Conservation (phyloP, 1,140 invertebrate genomes). For the Thaumatotibia leucotreta region DNA sequence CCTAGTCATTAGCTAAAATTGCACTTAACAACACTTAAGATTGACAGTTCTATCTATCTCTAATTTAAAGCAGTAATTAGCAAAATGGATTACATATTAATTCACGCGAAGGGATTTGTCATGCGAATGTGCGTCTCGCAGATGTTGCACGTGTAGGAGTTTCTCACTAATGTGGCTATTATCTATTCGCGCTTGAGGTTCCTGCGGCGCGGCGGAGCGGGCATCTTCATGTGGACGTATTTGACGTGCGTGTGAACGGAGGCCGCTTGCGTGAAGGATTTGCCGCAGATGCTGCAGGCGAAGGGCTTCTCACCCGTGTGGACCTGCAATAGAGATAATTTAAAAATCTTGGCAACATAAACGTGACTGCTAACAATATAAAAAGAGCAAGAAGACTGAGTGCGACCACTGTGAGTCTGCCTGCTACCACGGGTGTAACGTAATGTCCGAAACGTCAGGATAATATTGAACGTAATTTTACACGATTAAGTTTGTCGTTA, state of each 20-base stretch:
- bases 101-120: not conserved
- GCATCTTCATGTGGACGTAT: slow-evolving; percentile 8
- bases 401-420: too few relatives aligned
- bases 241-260: not conserved
- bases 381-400: too few relatives aligned
- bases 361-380: too few relatives aligned
- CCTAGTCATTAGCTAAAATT: too few relatives aligned
- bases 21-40: too few relatives aligned
- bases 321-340: not conserved
- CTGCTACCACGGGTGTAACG: too few relatives aligned
- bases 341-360: not conserved
- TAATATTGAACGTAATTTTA: too few relatives aligned
- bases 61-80: not conserved
- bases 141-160: not conserved
- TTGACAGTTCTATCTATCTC: too few relatives aligned
- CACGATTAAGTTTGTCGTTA: too few relatives aligned
- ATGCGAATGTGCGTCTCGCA: not conserved
- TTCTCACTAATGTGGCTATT: not conserved
- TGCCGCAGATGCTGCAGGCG: slow-evolving; percentile 9
- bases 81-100: too few relatives aligned
- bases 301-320: slow-evolving; percentile 17
- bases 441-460: too few relatives aligned
- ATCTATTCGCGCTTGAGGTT: not conserved
- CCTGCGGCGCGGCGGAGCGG: not conserved
- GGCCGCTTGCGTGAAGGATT: slow-evolving; percentile 4